Conservation (phyloP, 2,888 invertebrate species). For the Laspeyria flexula region DNA sequence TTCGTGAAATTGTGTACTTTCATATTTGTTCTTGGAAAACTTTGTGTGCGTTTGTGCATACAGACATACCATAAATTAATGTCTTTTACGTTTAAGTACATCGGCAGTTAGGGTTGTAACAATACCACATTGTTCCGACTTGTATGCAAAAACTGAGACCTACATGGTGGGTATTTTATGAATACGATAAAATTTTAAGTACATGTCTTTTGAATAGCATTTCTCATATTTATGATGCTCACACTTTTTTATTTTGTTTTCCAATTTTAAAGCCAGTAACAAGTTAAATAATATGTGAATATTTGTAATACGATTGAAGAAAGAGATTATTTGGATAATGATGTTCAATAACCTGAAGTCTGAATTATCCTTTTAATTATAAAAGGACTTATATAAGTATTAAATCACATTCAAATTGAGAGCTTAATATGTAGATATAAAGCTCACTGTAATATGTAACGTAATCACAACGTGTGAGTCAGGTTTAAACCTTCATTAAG, state of each 20-base stretch:
- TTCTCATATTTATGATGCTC: not conserved
- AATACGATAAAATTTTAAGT: slow-evolving; percentile 22
- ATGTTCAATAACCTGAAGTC: no score
- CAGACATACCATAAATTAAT: slow-evolving; percentile 20
- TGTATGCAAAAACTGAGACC: slow-evolving; percentile 18
- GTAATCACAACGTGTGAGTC: no score
- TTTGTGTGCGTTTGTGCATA: not conserved
- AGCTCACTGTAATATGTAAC: no score
- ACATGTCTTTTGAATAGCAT: not conserved
- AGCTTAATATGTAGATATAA: no score
- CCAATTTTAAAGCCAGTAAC: not conserved
- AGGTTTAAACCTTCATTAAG: no score
- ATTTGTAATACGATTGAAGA: no score
- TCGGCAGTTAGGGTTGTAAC: slow-evolving; percentile 22
- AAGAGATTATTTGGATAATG: no score
- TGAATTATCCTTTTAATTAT: no score
- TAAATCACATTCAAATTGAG: no score
- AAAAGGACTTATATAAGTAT: no score
- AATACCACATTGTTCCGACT: slow-evolving; percentile 30
- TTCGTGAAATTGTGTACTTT: slow-evolving; percentile 1
- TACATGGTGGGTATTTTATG: slow-evolving; percentile 25
- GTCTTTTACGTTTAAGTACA: slow-evolving; percentile 16
- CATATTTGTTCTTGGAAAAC: slow-evolving; percentile 6
- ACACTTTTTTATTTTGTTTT: not conserved
- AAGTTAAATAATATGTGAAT: no score